phyloP scores from a whole-genome alignment of 1,140 invertebrate species.

The Megathymus violae region DNA sequence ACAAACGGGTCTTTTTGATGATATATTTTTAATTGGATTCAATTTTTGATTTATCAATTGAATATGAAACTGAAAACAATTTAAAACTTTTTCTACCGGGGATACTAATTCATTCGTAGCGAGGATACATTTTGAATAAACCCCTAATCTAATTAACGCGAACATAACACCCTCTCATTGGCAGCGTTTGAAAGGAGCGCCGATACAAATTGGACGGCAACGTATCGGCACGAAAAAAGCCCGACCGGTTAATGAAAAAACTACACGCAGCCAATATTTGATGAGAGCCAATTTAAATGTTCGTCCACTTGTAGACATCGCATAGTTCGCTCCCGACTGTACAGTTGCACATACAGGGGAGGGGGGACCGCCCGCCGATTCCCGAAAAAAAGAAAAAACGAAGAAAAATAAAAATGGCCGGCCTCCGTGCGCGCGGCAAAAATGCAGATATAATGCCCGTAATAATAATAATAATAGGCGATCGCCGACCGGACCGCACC shows the following conservation, averaged over 20 bases:
- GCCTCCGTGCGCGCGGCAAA: constrained; percentile 75
- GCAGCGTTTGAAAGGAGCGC: constrained; percentile 61
- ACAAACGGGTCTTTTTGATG: not conserved
- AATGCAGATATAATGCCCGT: constrained; percentile 83
- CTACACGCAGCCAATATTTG: constrained; percentile 82
- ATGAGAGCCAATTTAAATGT: constrained; percentile 83
- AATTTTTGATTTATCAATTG: constrained; percentile 4
- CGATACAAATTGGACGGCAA: constrained; percentile 69
- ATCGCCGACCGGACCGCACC: constrained; percentile 66
- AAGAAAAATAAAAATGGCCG: constrained; percentile 79
- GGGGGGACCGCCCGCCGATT: constrained; percentile 60
- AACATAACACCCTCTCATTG: constrained; percentile 34
- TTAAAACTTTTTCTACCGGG: constrained; percentile 1
- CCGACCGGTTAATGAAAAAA: constrained; percentile 78
- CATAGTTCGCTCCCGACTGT: constrained; percentile 70
- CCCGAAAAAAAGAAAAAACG: constrained; percentile 76
- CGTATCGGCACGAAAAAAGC: constrained; percentile 63
- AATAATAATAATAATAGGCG: constrained; percentile 83
- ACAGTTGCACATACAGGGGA: constrained; percentile 53
- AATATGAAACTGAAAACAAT: not conserved
- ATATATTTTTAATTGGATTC: not conserved
- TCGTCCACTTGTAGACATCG: constrained; percentile 83
- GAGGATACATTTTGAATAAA: constrained; percentile 29
- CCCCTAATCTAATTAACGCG: constrained; percentile 34
- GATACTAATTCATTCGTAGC: constrained; percentile 24